Evolutionary conservation across 2,888 invertebrate species (phyloP), one percentile per base, ranked within the genome.

Genomic region (Unio pictorum): DNA sequence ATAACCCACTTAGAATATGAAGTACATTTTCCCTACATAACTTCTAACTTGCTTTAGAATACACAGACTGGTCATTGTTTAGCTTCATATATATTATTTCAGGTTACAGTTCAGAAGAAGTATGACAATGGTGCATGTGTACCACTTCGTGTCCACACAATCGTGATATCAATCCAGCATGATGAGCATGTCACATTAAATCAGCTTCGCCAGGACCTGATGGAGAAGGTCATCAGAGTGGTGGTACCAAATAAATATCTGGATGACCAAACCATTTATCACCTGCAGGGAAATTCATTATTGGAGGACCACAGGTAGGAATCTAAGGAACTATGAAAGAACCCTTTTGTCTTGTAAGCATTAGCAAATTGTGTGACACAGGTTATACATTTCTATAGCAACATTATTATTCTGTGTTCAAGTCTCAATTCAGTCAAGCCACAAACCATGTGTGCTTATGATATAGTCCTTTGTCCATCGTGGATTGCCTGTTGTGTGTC

Each of bases 141-240:
- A 67, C 98, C 99, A 0, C 93, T 94, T 78, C 93, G 98, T 84
- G 97, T 98, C 20, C 98, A 99, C 91, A 98, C 98, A 55, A 94
- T 99, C 55, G 99, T 99, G 18, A 96, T 99, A n/a, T 98, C 98
- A 3, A 92, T 97, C 67, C 99, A 99, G 90, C 99, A 99, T 91
- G 96, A 96, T 78, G 97, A 97, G 81, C 95, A 96, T 72, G 94
- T 98, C 74, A 91, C 93, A 59, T 91, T 97, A 84, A 95, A 96
- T 55, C 94, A 94, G 68, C 91, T 98, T 67, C 93, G 97, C 67
- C 92, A 93, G 17, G 95, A 96, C 88, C 94, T 98, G 67, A 94
- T 93, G 92, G 94, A 94, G 76, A 95, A 96, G 91, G 96, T 99
- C 60, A 94, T 99, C 84, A 94, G 95, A 89, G 93, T 93, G 86